Evolutionary conservation across 2,113 vertebrate genomes (phyloP), one percentile per base, ranked within the genome.

Genomic region (Pycnonotus jocosus): DNA sequence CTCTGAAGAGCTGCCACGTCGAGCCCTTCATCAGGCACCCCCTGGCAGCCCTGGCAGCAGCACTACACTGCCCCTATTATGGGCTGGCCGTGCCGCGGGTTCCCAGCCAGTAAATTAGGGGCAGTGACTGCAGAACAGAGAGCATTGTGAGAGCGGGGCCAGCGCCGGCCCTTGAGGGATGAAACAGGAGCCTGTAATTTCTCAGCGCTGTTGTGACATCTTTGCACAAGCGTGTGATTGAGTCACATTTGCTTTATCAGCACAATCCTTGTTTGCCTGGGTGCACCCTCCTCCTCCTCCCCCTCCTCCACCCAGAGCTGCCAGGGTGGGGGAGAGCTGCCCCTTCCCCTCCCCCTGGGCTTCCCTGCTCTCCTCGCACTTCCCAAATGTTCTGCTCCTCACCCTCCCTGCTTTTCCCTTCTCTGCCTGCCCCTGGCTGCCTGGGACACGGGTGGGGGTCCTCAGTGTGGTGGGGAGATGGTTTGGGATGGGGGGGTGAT

Each of bases 201-300:
- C 95, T 97, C 96, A 96, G 96, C 90, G 3, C 94, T 96, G 95
- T 97, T 97, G 97, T 97, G 95, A 97, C 96, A 97, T 97, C 96
- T 97, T 97, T 96, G 95, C 91, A 96, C 96, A 97, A 96, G 96
- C 97, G 90, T 96, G 95, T 95, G 96, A 97, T 96, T 97, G 97
- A 97, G 96, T 94, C 97, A 96, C 97, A 95, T 94, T 96, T 96
- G 97, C 96, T 96, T 96, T 88, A 95, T 96, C 96, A 96, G 96
- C 97, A 96, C 37, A 97, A 97, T 95, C 95, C 96, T 96, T 96
- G 91, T 96, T 95, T 95, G 95, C 94, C 95, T 77, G 95, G 71
- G 50, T 93, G 86, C 93, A 48, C 81, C 86, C 93, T 89, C 69
- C 92, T 35, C 56, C 53, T 31, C 53, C 31, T 6, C n/a, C 33